Conservation (phyloP, 2,113 vertebrate genomes). For the Ovis aries region DNA sequence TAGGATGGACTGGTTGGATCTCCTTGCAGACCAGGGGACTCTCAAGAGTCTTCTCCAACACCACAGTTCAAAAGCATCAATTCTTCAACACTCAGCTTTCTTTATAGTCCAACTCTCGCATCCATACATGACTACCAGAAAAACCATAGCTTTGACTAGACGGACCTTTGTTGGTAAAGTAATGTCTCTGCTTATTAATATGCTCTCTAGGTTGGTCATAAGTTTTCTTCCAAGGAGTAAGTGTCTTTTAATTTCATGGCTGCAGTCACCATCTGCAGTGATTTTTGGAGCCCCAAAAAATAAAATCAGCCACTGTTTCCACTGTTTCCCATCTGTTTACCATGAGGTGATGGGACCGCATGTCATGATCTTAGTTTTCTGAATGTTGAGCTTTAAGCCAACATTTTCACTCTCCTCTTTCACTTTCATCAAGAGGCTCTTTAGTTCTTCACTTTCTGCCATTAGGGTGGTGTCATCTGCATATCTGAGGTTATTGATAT, state of each 20-base stretch:
- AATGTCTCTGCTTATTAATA: neutral
- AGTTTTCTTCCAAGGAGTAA: neutral
- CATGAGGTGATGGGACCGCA: too few species aligned
- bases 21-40: neutral
- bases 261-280: neutral
- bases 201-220: neutral
- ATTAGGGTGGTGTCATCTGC: too few species aligned
- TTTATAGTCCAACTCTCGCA: neutral
- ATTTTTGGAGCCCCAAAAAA: fast-evolving
- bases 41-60: neutral
- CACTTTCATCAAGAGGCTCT: too few species aligned
- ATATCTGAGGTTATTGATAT: too few species aligned
- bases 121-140: neutral
- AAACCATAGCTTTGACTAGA: neutral
- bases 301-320: neutral
- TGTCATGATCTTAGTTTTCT: too few species aligned
- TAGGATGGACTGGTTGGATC: neutral
- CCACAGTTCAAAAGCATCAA: neutral
- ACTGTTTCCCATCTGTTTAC: neutral
- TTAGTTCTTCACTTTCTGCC: too few species aligned
- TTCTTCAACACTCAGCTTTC: neutral
- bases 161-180: neutral
- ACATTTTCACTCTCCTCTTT: too few species aligned
- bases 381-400: too few species aligned
- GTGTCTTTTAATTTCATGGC: neutral